A percentile compares a stretch with the other conserved stretches of the same genome.
phyloP scores from a whole-genome alignment of 2,113 vertebrate species.

The Lophotis ruficrista region DNA sequence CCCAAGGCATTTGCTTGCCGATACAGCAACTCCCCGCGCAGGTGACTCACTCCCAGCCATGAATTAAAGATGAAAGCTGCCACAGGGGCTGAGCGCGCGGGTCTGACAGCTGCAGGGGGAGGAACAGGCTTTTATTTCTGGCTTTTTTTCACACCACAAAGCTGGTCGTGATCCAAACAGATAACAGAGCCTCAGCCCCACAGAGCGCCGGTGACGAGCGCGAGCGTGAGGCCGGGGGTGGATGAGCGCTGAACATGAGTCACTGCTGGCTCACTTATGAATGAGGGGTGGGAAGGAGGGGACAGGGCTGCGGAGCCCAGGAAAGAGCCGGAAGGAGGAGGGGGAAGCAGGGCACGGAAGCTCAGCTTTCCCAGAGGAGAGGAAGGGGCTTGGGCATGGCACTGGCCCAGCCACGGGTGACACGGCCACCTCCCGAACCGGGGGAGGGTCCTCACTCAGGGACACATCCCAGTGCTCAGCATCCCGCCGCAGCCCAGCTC shows the following conservation, averaged over 20 bases:
- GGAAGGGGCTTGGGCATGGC: neutral
- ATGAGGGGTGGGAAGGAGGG: slow-evolving; percentile 33
- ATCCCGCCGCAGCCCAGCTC: neutral
- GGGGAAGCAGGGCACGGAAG: neutral
- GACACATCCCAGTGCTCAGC: neutral
- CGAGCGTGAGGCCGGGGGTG: slow-evolving; percentile 50
- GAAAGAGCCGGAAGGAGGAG: neutral
- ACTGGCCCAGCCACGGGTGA: accelerated
- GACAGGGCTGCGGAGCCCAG: neutral
- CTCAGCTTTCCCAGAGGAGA: neutral
- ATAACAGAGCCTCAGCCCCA: slow-evolving; percentile 38
- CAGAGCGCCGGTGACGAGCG: slow-evolving; percentile 16
- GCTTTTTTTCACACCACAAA: slow-evolving; percentile 46
- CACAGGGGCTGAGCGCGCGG: neutral
- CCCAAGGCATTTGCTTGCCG: neutral
- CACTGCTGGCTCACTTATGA: slow-evolving; percentile 42
- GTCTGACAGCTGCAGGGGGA: slow-evolving; percentile 43
- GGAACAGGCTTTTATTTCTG: slow-evolving; percentile 43
- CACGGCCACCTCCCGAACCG: neutral
- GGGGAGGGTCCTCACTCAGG: neutral
- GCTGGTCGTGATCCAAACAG: slow-evolving; percentile 59
- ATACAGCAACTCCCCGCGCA: neutral
- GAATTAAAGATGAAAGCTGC: slow-evolving; percentile 61
- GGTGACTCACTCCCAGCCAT: slow-evolving; percentile 58
- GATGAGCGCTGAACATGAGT: slow-evolving; percentile 50